phyloP scores from a whole-genome alignment of 2,888 invertebrate species.

The Drosophila kuntzei region DNA sequence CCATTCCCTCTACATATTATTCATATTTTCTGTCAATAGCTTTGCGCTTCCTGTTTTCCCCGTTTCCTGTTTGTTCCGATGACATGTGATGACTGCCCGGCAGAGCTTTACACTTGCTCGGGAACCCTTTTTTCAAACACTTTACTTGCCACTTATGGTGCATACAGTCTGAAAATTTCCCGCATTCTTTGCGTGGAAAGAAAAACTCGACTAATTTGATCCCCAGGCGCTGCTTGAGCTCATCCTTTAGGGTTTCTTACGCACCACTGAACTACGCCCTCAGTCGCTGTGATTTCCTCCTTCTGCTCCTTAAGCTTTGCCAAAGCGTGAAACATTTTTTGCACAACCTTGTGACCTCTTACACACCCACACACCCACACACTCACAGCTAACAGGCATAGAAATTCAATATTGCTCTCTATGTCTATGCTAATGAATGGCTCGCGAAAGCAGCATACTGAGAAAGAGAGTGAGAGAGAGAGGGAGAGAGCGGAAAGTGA shows the following conservation, averaged over 20 bases:
- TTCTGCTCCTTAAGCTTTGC: constrained; percentile 28
- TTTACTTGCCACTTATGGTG: constrained; percentile 60
- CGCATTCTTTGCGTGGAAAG: constrained; percentile 57
- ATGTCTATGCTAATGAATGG: constrained; percentile 76
- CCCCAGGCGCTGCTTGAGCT: constrained; percentile 72
- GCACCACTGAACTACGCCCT: constrained; percentile 30
- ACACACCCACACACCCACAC: constrained; percentile 11
- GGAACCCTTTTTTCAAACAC: constrained; percentile 49
- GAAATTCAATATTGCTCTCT: constrained; percentile 77
- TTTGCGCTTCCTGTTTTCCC: constrained; percentile 37
- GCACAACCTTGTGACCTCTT: constrained; percentile 70
- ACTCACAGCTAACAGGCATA: constrained; percentile 51
- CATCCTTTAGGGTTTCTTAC: constrained; percentile 38
- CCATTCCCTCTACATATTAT: not conserved
- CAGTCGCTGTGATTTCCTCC: constrained; percentile 57
- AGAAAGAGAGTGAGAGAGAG: not conserved
- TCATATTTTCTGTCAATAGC: constrained; percentile 60
- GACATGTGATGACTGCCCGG: constrained; percentile 62
- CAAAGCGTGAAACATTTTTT: constrained; percentile 71
- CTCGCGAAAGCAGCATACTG: constrained; percentile 46
- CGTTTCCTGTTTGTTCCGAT: constrained; percentile 47
- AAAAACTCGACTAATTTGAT: constrained; percentile 74
- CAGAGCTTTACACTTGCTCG: constrained; percentile 29
- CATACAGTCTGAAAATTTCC: constrained; percentile 57
- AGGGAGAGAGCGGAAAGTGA: not conserved